Evolutionary conservation across 2,888 invertebrate genomes (phyloP).

Genomic region (Drosophila subquinaria): DNA sequence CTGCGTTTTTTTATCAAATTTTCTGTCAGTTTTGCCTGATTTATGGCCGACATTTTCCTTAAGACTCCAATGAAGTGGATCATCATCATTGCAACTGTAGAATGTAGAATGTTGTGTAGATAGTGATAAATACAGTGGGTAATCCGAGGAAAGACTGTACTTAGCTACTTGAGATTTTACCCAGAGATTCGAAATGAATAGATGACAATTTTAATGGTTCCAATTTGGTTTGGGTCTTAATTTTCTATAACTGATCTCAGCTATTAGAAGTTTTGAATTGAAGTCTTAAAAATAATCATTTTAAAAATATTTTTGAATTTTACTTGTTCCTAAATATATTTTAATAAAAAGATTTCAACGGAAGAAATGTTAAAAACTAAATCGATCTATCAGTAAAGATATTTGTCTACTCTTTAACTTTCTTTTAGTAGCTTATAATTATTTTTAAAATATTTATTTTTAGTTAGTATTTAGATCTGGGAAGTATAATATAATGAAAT

Average conservation of each 20-base stretch:
- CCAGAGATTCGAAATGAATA: constrained; percentile 13
- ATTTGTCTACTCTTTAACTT: no score
- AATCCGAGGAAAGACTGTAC: constrained; percentile 6
- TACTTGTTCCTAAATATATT: no score
- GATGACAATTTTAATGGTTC: background rate
- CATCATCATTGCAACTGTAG: constrained; percentile 17
- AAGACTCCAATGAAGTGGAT: constrained; percentile 58
- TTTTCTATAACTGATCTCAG: background rate
- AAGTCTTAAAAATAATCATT: no score
- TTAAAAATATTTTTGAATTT: no score
- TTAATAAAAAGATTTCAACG: no score
- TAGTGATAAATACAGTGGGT: constrained; percentile 1
- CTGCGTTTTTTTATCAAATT: constrained; percentile 69
- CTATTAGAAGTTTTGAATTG: background rate
- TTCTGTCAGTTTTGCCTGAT: constrained; percentile 70
- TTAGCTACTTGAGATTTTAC: constrained; percentile 30
- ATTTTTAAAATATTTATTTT: no score
- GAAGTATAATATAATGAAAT: background rate
- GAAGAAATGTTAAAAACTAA: no score
- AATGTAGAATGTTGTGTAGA: constrained; percentile 4
- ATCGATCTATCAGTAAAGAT: no score
- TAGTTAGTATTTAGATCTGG: no score
- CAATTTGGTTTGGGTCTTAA: background rate
- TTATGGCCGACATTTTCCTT: constrained; percentile 59
- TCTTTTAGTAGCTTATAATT: no score